Base-by-base conservation (phyloP, 2,797 vertebrate genomes). In the Margarornis squamiger region DNA sequence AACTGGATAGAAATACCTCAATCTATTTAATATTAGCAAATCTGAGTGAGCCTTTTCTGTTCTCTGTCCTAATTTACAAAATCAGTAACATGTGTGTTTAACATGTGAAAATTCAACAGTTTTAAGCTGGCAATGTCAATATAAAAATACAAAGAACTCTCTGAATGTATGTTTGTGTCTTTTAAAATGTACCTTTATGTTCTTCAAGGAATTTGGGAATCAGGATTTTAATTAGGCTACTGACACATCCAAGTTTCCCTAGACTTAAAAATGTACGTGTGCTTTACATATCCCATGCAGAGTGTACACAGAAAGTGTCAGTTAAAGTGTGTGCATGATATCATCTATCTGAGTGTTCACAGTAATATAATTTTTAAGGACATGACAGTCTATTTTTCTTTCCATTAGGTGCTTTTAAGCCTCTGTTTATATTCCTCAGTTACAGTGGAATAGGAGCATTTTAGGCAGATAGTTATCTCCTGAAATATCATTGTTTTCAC, bases 231-330 rank as follows among this genome's bases (percentile, higher is more conserved):
- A 14, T 70, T 70, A 39, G 10, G 12, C 82, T 85, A 70, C 38
- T 49, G 24, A 24, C 63, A 22, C 12, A 49, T 49, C 4, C 32
- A 52, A 10, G 23, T 5, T 88, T 67, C 71, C 65, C 49, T 52
- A 49, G 32, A 46, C 22, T 74, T 54, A 83, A 83, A 70, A 92
- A 59, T n/a, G 8, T 5, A 2, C 0, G 0, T 5, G 1, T 68
- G 5, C 24, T 74, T 6, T 41, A 14, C 41, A 14, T 2, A 26
- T 4, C 21, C 34, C 18, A 22, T 34, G 19, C 19, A 38, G 43
- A 58, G 4, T 30, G 19, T 65, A 46, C 11, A 14, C 7, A 23
- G n/a, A 34, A 61, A 43, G 7, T 20, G 12, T 30, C 68, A 59
- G 38, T 41, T 68, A 23, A 15, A 14, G 34, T 45, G 23, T 12